Percentiles rank a stretch among this genome's conserved stretches.
These are phyloP conservation scores for Peromyscus californicus DNA, from an alignment of 2,113 vertebrate species.

Conservation along the genomic window DNA sequence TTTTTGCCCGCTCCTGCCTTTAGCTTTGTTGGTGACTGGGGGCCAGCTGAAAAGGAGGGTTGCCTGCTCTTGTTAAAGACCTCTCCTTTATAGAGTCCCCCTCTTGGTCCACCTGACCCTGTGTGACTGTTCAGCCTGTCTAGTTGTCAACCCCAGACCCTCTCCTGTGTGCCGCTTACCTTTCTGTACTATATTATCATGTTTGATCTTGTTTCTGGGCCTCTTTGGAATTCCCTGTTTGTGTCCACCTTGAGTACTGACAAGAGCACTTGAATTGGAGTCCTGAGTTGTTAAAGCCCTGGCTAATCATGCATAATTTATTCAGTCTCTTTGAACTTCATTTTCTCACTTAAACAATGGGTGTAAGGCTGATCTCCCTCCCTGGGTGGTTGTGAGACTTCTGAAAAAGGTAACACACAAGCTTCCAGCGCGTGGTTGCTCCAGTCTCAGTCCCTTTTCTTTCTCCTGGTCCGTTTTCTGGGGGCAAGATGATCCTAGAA, in stretches of 20 bases:
- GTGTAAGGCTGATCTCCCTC: neutral
- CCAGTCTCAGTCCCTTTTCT: conserved; percentile 11
- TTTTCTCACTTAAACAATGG: conserved; percentile 59
- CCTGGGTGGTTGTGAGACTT: neutral
- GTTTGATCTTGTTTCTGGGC: neutral
- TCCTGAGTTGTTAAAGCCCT: neutral
- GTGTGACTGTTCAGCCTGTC: conserved; percentile 7
- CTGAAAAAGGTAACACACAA: neutral
- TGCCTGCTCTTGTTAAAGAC: neutral
- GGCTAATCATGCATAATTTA: conserved; percentile 24
- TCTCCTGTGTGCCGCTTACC: neutral
- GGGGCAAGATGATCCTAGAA: too few relatives aligned
- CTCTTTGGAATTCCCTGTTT: conserved; percentile 22
- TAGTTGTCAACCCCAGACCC: conserved; percentile 15
- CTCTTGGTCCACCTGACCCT: neutral
- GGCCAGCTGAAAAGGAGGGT: neutral
- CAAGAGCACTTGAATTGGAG: conserved; percentile 35
- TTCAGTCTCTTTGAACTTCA: conserved; percentile 19
- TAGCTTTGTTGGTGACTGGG: neutral
- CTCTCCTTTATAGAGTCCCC: neutral
- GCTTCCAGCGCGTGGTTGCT: neutral
- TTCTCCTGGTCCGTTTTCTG: neutral
- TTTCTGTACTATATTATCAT: neutral
- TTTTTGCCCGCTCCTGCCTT: neutral
- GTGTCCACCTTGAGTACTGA: neutral